Evolutionary conservation across 92 coral and sea anemone species (phyloP).

Genomic region (Epizoanthus rinbou): DNA sequence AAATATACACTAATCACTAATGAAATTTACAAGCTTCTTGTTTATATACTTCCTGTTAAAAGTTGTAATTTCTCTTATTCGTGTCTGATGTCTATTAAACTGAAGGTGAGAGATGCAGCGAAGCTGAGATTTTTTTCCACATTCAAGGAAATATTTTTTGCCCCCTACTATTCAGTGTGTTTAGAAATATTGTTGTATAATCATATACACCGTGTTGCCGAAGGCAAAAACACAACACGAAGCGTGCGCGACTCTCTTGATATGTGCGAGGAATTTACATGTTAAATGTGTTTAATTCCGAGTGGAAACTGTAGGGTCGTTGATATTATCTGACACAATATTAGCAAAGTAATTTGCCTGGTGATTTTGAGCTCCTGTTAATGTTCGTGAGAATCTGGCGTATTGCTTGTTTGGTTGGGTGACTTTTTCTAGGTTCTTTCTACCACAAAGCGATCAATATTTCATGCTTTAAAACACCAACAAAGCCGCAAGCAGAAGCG

Average conservation of each 20-base stretch:
- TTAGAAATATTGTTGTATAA: constrained; percentile 10
- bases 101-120: not conserved
- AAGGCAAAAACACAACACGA: constrained; percentile 7
- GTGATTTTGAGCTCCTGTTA: not conserved
- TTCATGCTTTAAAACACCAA: constrained; percentile 11
- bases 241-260: not conserved
- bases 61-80: constrained; percentile 16
- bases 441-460: constrained; percentile 12
- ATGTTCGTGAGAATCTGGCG: not conserved
- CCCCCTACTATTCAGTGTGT: constrained; percentile 11
- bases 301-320: not conserved
- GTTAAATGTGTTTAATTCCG: not conserved
- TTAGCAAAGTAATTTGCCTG: not conserved
- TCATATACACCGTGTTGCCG: constrained; percentile 5
- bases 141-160: not conserved
- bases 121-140: not conserved
- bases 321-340: not conserved
- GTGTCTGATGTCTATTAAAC: not conserved
- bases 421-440: not conserved
- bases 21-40: constrained; percentile 40
- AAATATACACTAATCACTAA: constrained; percentile 46
- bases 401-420: constrained; percentile 9
- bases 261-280: constrained; percentile 22
- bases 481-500: constrained; percentile 24
- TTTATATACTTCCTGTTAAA: constrained; percentile 24